Evolutionary conservation across 35 echinoderm and acorn worm species (phyloP), one percentile per base, ranked within the genome.

Genomic region (Apostichopus parvimensis): DNA sequence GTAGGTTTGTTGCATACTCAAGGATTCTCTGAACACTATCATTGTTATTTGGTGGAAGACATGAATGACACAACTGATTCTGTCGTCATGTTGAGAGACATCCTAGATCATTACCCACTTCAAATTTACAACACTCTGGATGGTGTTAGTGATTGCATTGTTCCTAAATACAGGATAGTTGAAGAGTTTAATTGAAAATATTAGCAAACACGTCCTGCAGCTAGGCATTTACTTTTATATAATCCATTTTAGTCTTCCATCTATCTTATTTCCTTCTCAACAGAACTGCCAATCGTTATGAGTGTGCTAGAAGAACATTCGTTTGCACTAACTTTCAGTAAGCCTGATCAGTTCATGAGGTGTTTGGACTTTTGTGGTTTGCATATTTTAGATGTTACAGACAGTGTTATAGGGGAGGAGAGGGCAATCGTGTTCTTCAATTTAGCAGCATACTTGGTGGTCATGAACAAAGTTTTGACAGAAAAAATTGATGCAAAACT

Each of bases 341-440:
- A 82, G 24, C 34, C 22, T 54, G 54, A 54, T 8, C 79, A 82
- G 17, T 82, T 82, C 54, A 82, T 82, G 22, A 17, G 45, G 22
- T 82, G 53, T 82, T 12, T 82, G 7, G 79, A 82, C 10, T 82
- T 82, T 82, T 82, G 79, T 82, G 79, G 79, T 54, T 45, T 53
- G 14, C 45, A 82, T 82, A 45, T 82, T 28, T 54, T 82, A 52
- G 79, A 82, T 82, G 17, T 82, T 6, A 82, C 22, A 82, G 79
- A 82, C 79, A 82, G 79, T 45, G 53, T 82, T 54, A 52, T 82
- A 82, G 79, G 79, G 17, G 26, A 82, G 79, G 79, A 82, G 15
- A 26, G 79, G 54, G 79, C 79, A 82, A 53, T 82, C 5, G 79
- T 82, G 17, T 82, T 80, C 23, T 82, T 82, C 53, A 45, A 82